Conservation (phyloP, 2,888 invertebrate genomes). For the Rugalucina vietnamica region DNA sequence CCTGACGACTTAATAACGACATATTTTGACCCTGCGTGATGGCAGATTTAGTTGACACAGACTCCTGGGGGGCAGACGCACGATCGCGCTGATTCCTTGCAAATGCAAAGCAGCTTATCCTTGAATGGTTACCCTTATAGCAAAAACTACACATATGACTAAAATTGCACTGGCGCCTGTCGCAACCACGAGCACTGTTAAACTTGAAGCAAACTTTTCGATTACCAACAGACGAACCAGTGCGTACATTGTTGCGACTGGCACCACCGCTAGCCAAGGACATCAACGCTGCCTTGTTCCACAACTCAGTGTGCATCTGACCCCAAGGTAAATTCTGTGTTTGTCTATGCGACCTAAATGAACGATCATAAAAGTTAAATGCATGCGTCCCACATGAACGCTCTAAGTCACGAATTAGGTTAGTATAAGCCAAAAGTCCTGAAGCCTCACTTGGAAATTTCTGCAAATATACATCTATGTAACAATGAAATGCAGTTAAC, state of each 20-base stretch:
- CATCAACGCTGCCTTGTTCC: not conserved
- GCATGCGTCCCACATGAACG: not conserved
- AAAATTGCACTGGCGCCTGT: not conserved
- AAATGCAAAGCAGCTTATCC: not conserved
- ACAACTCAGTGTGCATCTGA: not conserved
- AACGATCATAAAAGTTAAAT: not conserved
- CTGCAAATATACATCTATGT: not conserved
- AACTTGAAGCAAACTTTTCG: not conserved
- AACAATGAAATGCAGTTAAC: conserved; percentile 4
- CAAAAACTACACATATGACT: not conserved
- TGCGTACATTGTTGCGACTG: not conserved
- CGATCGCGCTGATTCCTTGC: not conserved
- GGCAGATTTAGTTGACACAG: not conserved
- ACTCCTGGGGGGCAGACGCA: not conserved
- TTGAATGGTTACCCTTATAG: not conserved
- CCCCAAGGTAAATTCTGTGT: not conserved
- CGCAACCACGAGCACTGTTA: not conserved
- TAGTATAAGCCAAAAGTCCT: not conserved
- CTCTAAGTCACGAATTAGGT: not conserved
- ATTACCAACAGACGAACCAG: not conserved
- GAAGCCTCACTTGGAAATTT: not conserved
- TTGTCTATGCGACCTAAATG: not conserved
- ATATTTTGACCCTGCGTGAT: not conserved
- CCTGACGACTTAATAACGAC: not conserved
- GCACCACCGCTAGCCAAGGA: not conserved